Conservation (phyloP, 2,797 vertebrate species). For the Petrocephalus schoutedeni region DNA sequence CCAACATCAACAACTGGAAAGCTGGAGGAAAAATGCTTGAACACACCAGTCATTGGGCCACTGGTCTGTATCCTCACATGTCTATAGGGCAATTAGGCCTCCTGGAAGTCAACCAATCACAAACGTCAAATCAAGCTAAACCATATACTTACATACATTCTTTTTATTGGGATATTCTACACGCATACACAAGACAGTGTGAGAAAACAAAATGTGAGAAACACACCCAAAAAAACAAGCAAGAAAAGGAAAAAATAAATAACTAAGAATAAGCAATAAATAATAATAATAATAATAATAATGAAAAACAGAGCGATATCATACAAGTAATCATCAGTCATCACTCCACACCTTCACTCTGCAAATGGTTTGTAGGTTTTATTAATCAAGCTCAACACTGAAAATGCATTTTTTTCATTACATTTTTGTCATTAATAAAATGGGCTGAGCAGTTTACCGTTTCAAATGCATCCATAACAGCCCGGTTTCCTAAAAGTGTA, state of each 20-base stretch:
- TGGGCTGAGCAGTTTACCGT: not conserved
- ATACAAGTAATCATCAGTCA: not conserved
- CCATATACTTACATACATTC: not conserved
- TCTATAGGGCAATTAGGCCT: not conserved
- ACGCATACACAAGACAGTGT: too few relatives aligned
- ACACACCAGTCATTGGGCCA: not conserved
- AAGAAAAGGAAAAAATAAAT: not conserved
- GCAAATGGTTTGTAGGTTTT: not conserved
- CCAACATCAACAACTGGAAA: not conserved
- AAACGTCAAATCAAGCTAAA: not conserved
- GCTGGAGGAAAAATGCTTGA: not conserved
- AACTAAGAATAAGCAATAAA: not conserved
- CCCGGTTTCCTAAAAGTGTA: not conserved
- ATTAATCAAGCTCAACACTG: not conserved
- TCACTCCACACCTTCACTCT: not conserved
- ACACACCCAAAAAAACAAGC: too few relatives aligned
- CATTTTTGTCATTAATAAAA: not conserved
- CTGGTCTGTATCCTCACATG: not conserved
- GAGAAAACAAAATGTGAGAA: too few relatives aligned
- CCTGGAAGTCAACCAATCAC: not conserved
- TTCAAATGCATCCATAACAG: not conserved
- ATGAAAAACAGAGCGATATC: not conserved
- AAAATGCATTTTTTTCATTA: not conserved
- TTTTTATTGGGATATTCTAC: too few relatives aligned
- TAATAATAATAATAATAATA: not conserved